These are phyloP conservation scores for Corticium candelabrum DNA, from an alignment of 37 sponge, comb jelly and placozoan genomes.

Conservation along the genomic window DNA sequence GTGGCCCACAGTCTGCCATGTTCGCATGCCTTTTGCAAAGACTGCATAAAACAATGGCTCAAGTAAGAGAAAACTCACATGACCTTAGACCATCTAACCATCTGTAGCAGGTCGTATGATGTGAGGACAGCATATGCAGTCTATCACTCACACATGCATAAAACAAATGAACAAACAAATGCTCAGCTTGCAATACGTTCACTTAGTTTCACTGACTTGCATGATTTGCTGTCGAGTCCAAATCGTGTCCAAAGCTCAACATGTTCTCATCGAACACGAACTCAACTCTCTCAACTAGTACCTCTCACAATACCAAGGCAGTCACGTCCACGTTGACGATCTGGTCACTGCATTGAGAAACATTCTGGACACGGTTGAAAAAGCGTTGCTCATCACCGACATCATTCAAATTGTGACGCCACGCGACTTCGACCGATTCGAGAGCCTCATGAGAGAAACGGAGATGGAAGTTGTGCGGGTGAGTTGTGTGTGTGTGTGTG, in stretches of 20 bases:
- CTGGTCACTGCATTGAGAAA: slow-evolving; percentile 38
- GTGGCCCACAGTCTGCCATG: no score
- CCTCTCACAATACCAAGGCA: slow-evolving; percentile 45
- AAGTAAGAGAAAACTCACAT: no score
- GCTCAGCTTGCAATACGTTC: no score
- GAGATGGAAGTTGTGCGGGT: not conserved
- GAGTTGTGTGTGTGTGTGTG: no score
- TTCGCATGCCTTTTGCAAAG: no score
- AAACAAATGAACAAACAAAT: slow-evolving; percentile 22
- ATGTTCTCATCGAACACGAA: slow-evolving; percentile 34
- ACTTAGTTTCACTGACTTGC: no score
- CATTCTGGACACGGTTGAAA: slow-evolving; percentile 54
- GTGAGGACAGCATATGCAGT: slow-evolving; percentile 3
- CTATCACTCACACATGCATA: slow-evolving; percentile 38
- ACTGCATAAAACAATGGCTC: no score
- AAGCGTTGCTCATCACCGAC: slow-evolving; percentile 24
- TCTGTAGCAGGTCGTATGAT: not conserved
- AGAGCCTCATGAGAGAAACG: not conserved
- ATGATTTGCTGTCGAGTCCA: no score
- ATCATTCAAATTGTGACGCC: not conserved
- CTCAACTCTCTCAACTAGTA: slow-evolving; percentile 47
- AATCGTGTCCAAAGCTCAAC: slow-evolving; percentile 43
- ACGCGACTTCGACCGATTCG: not conserved
- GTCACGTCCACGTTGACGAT: slow-evolving; percentile 39
- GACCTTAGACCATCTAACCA: no score